Conservation (phyloP, 2,797 vertebrate species). For the Sorex maritimensis region DNA sequence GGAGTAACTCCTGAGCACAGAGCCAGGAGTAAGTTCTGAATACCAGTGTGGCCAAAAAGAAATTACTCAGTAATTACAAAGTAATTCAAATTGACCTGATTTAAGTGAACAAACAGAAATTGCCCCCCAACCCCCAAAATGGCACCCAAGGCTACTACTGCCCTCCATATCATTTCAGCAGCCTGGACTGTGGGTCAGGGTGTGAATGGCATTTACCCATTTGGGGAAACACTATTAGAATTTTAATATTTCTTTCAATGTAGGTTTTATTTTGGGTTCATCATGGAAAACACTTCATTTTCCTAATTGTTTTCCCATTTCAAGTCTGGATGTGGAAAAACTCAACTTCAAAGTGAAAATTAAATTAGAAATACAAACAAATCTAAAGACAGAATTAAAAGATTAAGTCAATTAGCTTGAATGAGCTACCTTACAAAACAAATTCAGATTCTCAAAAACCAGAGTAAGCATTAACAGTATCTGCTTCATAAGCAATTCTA, state of each 20-base stretch:
- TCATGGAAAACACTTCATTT: conserved; percentile 6
- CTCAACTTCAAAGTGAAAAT: conserved; percentile 34
- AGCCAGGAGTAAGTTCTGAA: too few relatives aligned
- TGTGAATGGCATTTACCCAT: too few relatives aligned
- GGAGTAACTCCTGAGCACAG: too few relatives aligned
- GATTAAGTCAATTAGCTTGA: not conserved
- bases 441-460: not conserved
- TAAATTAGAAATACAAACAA: conserved; percentile 22
- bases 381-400: not conserved
- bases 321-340: conserved; percentile 26
- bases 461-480: not conserved
- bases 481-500: conserved; percentile 3
- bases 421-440: not conserved
- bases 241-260: not conserved
- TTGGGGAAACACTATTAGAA: too few relatives aligned
- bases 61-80: too few relatives aligned
- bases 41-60: too few relatives aligned
- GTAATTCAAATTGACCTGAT: too few relatives aligned
- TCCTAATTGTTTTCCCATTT: conserved; percentile 56
- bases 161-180: too few relatives aligned
- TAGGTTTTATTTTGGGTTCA: conserved; percentile 8
- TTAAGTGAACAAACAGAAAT: too few relatives aligned
- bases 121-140: too few relatives aligned
- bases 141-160: too few relatives aligned
- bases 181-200: too few relatives aligned